Base-by-base conservation (phyloP, 1,140 invertebrate genomes). In the Aplysia californica region DNA sequence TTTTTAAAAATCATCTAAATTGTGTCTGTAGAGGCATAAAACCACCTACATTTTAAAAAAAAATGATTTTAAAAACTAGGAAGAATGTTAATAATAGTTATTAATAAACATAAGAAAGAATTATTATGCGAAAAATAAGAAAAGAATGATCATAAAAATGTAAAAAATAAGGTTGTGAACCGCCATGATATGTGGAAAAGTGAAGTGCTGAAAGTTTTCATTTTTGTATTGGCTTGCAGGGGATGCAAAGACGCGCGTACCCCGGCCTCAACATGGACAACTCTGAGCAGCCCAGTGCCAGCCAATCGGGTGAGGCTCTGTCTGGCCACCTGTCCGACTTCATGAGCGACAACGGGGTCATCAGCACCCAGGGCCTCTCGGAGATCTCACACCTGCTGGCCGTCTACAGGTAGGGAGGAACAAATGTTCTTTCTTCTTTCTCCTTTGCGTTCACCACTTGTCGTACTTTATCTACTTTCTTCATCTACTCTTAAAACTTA, bases 371-470 rank as follows among this genome's bases (percentile, higher is more conserved):
- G 55, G 82, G 84, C 44, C 64, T 86, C 23, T 75, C 80, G 55
- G 85, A 86, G 59, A 82, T 86, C 23, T 81, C 85, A 35, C 78
- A 78, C 15, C 77, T 85, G n/a, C 64, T 86, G 21, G 76, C 76
- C 26, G 68, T 83, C 44, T 81, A 83, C 79, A 79, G 80, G 70
- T 72, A n/a, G n/a, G n/a, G 33, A 41, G 20, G 33, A 4, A 6
- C 26, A 10, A 18, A 29, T 26, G 6, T 26, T 61, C 26, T 18
- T 21, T 29, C 26, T 29, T 29, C 6, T 61, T 21, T 6, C 26
- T 21, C 26, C 10, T 21, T 29, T 18, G 15, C 18, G 10, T 6
- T 61, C 15, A 26, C 58, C 6, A 29, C 15, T 26, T 29, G 18
- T 10, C 26, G 10, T 50, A 15, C 10, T 50, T 50, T 50, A n/a